Evolutionary conservation across 2,888 invertebrate species (phyloP).

Genomic region (Scaptomyza flava): DNA sequence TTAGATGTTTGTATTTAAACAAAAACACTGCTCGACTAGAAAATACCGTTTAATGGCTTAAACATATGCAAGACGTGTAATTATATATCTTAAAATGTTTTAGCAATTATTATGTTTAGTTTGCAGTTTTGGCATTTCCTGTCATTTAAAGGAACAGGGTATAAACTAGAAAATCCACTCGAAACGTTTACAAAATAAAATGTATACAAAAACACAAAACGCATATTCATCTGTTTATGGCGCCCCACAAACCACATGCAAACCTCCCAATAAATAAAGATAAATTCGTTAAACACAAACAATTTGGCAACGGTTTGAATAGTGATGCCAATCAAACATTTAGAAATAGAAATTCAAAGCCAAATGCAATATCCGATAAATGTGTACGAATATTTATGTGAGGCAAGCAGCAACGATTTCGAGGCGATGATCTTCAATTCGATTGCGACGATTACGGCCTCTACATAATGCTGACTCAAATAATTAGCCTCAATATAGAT

Average conservation of each 20-base stretch:
- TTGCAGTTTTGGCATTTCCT: background rate
- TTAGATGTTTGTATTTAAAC: slow-evolving; percentile 44
- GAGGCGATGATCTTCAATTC: slow-evolving; percentile 53
- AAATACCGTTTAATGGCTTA: slow-evolving; percentile 3
- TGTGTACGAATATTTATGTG: slow-evolving; percentile 2
- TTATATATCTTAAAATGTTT: too few species aligned
- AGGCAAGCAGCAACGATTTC: slow-evolving; percentile 15
- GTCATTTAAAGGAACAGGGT: too few species aligned
- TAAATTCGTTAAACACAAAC: slow-evolving; percentile 21
- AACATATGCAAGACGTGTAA: background rate
- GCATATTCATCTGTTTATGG: slow-evolving; percentile 48
- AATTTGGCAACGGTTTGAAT: slow-evolving; percentile 45
- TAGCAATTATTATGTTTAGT: background rate
- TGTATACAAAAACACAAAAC: slow-evolving; percentile 16
- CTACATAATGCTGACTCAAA: slow-evolving; percentile 52
- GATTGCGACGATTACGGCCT: slow-evolving; percentile 31
- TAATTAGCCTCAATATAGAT: slow-evolving; percentile 73
- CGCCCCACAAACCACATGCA: slow-evolving; percentile 24
- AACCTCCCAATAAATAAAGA: slow-evolving; percentile 43
- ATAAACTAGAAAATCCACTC: slow-evolving; percentile 51
- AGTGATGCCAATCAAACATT: slow-evolving; percentile 46
- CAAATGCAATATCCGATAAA: slow-evolving; percentile 26
- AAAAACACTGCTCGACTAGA: slow-evolving; percentile 5
- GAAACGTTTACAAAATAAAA: slow-evolving; percentile 18
- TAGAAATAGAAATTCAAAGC: slow-evolving; percentile 46